Percentiles rank a stretch among this genome's conserved stretches.
These are phyloP conservation scores for Drosophila rellima DNA, from an alignment of 2,888 invertebrate genomes.

Conservation along the genomic window DNA sequence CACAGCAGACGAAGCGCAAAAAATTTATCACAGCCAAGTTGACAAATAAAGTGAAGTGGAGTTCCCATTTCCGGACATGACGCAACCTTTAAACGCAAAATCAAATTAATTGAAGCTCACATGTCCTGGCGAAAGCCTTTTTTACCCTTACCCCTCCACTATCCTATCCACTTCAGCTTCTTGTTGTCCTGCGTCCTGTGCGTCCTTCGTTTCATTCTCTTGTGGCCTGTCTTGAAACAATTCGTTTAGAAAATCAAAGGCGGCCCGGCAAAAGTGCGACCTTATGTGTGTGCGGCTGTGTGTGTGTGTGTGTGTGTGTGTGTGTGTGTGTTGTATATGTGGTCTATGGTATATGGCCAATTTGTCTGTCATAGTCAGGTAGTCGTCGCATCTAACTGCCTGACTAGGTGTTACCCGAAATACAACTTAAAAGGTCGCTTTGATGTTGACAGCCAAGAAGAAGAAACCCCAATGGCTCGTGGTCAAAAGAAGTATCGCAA, in stretches of 20 bases:
- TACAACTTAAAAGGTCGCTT: constrained; percentile 74
- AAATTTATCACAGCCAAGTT: constrained; percentile 74
- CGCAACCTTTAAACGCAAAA: constrained; percentile 63
- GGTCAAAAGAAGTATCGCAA: constrained; percentile 17
- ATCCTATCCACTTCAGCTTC: not conserved
- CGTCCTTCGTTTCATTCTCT: constrained; percentile 55
- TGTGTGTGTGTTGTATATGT: constrained; percentile 22
- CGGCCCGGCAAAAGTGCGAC: constrained; percentile 44
- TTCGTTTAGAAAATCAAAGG: constrained; percentile 85
- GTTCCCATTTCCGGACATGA: constrained; percentile 62
- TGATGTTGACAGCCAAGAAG: constrained; percentile 64
- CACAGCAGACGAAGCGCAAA: constrained; percentile 71
- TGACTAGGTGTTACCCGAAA: constrained; percentile 74
- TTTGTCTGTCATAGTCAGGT: constrained; percentile 69
- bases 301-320: constrained; percentile 22
- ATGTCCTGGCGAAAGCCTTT: constrained; percentile 56
- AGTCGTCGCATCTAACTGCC: constrained; percentile 32
- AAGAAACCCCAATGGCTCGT: constrained; percentile 14
- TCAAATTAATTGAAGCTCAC: constrained; percentile 80
- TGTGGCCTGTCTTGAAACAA: constrained; percentile 83
- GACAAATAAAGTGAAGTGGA: constrained; percentile 75
- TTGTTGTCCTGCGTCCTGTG: constrained; percentile 8
- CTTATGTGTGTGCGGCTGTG: constrained; percentile 30
- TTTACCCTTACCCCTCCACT: not conserved
- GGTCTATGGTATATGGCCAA: constrained; percentile 71